Base-by-base conservation (phyloP, 2,888 invertebrate genomes). In the Philopedon plagiatum region DNA sequence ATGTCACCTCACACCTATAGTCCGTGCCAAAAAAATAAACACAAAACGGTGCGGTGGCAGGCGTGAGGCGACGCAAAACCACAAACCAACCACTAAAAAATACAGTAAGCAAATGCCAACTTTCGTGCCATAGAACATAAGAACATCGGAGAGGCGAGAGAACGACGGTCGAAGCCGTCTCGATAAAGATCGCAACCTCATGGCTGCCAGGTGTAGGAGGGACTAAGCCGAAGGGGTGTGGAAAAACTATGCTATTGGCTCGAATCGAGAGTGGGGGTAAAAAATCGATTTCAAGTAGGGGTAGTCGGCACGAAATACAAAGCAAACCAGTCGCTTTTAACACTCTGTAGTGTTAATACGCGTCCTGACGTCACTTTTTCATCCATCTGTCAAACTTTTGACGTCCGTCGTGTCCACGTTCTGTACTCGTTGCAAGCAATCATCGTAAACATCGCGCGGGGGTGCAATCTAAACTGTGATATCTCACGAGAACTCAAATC, bases 141-240 rank as follows among this genome's bases (percentile, higher is more conserved):
- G 79, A 79, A 68, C 77, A 74, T 73, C 72, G 73, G 65, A 57
- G 54, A 54, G 64, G 54, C 64, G 39, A 64, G 54, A 64, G 54
- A 60, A 51, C 60, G 46, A 49, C 64, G 61, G 71, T 74, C 71
- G 73, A 76, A 75, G 74, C 76, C 57, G 72, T 75, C 54, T 70
- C 82, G 85, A 85, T 85, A 85, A 79, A 84, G 82, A 85, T 85
- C 85, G 80, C 81, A 82, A 81, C 80, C 84, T 85, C 84, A 85
- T 85, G 85, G 85, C 85, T 85, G 84, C 85, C 85, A 83, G 83
- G 79, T 79, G 78, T 77, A 77, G 85, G 85, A 77, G 83, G 80
- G 77, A 79, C 79, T 68, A 73, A 46, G 11, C 44, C 56, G 61
- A 62, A 76, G 84, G 84, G 83, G 84, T 80, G 65, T 56, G 75